Evolutionary conservation across 2,888 invertebrate species (phyloP).

Genomic region (Mesochorus sp.): DNA sequence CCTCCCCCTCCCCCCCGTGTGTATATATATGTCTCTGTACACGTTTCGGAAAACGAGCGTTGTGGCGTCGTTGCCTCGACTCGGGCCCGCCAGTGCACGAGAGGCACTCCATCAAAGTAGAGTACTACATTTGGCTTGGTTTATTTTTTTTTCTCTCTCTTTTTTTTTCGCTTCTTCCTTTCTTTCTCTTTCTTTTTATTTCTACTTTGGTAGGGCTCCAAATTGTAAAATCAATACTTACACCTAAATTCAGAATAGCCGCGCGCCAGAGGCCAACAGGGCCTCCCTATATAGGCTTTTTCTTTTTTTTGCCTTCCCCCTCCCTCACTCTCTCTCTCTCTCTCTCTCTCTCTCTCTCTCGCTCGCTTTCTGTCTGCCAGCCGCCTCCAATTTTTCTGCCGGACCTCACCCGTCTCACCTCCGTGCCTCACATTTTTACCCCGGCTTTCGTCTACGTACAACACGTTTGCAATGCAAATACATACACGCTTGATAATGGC

Average conservation of each 20-base stretch:
- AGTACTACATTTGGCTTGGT: slow-evolving; percentile 81
- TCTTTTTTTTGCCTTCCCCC: slow-evolving; percentile 43
- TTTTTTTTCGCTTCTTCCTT: slow-evolving; percentile 72
- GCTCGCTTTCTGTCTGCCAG: slow-evolving; percentile 43
- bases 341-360: slow-evolving; percentile 42
- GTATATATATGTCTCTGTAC: neutral
- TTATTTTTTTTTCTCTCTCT: neutral
- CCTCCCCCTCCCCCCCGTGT: too few relatives aligned
- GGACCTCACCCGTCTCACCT: slow-evolving; percentile 37
- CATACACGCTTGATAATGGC: slow-evolving; percentile 39
- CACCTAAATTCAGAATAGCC: slow-evolving; percentile 80
- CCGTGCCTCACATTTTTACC: neutral
- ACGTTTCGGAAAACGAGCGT: slow-evolving; percentile 41
- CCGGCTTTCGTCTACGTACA: neutral
- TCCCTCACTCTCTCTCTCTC: slow-evolving; percentile 34
- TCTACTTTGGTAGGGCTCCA: slow-evolving; percentile 82
- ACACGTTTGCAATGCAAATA: neutral
- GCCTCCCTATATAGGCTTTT: slow-evolving; percentile 28
- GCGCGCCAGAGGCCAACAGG: slow-evolving; percentile 64
- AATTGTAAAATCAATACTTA: slow-evolving; percentile 82
- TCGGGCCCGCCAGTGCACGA: slow-evolving; percentile 57
- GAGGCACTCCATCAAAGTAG: slow-evolving; percentile 81
- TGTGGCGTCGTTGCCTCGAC: slow-evolving; percentile 51
- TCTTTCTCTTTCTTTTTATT: slow-evolving; percentile 72
- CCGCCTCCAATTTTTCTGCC: slow-evolving; percentile 43